Conservation (phyloP, 2,797 vertebrate genomes). For the Toxotes lorentzi region DNA sequence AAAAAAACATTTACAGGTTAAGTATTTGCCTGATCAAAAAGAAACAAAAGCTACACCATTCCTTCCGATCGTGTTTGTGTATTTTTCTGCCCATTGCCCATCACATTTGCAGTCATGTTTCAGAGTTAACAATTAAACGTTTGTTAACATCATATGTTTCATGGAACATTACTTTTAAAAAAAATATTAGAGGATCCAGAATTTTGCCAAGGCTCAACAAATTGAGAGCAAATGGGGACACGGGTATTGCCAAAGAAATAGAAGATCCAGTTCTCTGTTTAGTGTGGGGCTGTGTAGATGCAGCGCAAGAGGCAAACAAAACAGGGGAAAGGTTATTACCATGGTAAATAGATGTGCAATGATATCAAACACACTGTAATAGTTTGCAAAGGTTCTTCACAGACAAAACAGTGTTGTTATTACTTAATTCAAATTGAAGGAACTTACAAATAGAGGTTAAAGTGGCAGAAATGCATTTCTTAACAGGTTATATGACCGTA, state of each 20-base stretch:
- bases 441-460: constrained; percentile 51
- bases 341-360: constrained; percentile 42
- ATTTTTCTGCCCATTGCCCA: neutral
- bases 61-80: neutral
- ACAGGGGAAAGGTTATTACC: constrained; percentile 40
- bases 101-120: constrained; percentile 26
- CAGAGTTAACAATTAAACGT: constrained; percentile 44
- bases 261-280: constrained; percentile 41
- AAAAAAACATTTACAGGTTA: constrained; percentile 12
- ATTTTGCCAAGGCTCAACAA: constrained; percentile 48
- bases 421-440: constrained; percentile 35
- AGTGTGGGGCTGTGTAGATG: constrained; percentile 3
- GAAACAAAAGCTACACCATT: neutral
- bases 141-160: constrained; percentile 45
- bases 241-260: constrained; percentile 68
- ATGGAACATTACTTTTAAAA: constrained; percentile 38
- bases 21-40: constrained; percentile 16
- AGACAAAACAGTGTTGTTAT: constrained; percentile 48
- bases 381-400: constrained; percentile 49
- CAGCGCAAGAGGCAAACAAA: constrained; percentile 31
- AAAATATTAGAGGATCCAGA: constrained; percentile 39
- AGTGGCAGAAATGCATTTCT: constrained; percentile 53
- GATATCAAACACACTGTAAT: constrained; percentile 48
- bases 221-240: constrained; percentile 68
- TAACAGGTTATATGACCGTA: constrained; percentile 52